Evolutionary conservation across 2,113 vertebrate genomes (phyloP), one percentile per base, ranked within the genome.

Genomic region (Crypturellus undulatus): DNA sequence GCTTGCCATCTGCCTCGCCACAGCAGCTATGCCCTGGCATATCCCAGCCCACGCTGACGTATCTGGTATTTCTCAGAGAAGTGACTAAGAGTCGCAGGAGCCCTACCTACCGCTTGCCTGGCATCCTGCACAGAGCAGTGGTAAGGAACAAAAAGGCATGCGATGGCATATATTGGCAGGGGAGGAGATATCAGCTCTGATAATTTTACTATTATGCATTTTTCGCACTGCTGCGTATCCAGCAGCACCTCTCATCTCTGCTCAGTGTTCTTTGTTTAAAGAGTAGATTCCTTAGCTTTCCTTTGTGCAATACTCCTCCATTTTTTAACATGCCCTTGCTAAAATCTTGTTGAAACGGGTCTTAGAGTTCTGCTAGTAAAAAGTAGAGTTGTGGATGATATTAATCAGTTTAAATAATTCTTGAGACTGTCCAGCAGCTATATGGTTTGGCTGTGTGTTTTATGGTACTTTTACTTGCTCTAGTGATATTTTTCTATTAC

Each of bases 11-110:
- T 17, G 67, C 79, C 82, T 94, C n/a, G n/a, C 92, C 97, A 43
- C 93, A 96, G 26, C 59, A 94, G n/a, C 76, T 62, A 0, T 97
- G 96, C 77, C 59, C 78, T 0, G 69, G 92, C 19, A 91, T 98
- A 89, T 92, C 28, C 2, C 90, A 47, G 42, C 93, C 98, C 22
- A 97, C 95, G 0, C 82, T 95, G 0, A 98, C 96, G 0, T 98
- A 98, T 67, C 79, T 96, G 84, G 80, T 98, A 13, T 97, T 93
- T 89, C 97, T 92, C 26, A 60, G 45, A 58, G 94, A 95, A 87
- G 17, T 92, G 7, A 40, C 76, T 49, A 75, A 87, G 40, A 77
- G 3, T 19, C 11, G 6, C 15, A 78, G 32, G 52, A 94, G 62
- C 51, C 71, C 64, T 90, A 60, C 87, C 25, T 34, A 62, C 19